Evolutionary conservation across 2,797 vertebrate genomes (phyloP).

Genomic region (Premnoplex brunnescens): DNA sequence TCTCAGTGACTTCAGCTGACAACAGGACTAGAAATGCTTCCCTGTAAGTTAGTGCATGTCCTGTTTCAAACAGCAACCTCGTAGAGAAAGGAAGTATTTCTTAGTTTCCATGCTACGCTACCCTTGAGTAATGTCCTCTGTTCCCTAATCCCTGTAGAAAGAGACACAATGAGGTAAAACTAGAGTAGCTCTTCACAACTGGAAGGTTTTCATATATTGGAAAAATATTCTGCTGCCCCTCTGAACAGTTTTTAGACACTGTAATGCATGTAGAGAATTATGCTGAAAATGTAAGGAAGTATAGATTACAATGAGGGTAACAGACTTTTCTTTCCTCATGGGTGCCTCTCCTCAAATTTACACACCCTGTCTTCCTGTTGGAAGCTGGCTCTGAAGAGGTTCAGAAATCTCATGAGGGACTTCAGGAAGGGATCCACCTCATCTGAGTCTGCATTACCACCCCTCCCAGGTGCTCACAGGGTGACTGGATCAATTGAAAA

Average conservation of each 20-base stretch:
- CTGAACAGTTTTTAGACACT: neutral
- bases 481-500: neutral
- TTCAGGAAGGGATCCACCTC: neutral
- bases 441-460: neutral
- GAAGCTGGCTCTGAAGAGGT: neutral
- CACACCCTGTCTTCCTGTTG: neutral
- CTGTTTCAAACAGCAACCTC: neutral
- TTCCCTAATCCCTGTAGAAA: neutral
- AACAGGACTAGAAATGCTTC: neutral
- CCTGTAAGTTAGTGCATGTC: neutral
- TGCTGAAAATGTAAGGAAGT: neutral
- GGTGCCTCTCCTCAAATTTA: accelerated
- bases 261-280: neutral
- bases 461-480: neutral
- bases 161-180: neutral
- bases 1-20: neutral
- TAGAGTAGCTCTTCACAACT: neutral
- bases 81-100: neutral
- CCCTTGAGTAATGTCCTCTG: neutral
- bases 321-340: accelerated
- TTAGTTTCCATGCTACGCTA: neutral
- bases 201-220: neutral
- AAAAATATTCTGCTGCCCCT: neutral
- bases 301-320: neutral
- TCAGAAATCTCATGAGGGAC: neutral